These are phyloP conservation scores for Plemyria rubiginata DNA, from an alignment of 2,888 invertebrate genomes.

Conservation along the genomic window DNA sequence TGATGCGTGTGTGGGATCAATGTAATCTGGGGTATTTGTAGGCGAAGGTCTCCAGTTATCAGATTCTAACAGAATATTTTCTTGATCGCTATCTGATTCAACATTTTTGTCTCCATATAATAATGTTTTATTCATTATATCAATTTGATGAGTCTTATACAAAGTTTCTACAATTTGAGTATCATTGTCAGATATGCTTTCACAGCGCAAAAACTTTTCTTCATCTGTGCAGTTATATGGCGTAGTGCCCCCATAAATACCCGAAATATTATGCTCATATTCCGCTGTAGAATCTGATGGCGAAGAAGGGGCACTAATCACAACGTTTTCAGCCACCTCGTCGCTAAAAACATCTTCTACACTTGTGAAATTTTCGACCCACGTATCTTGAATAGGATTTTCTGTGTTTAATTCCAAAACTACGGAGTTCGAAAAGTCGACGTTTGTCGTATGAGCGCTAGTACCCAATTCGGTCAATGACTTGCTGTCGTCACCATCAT, in stretches of 20 bases:
- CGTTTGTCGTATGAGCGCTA: slow-evolving; percentile 34
- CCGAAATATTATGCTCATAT: slow-evolving; percentile 48
- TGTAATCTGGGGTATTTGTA: slow-evolving; percentile 39
- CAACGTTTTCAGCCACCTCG: slow-evolving; percentile 70
- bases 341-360: slow-evolving; percentile 78
- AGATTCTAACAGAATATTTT: slow-evolving; percentile 58
- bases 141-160: slow-evolving; percentile 70
- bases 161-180: slow-evolving; percentile 67
- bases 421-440: slow-evolving; percentile 50
- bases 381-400: slow-evolving; percentile 60
- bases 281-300: slow-evolving; percentile 53
- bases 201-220: slow-evolving; percentile 65
- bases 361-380: slow-evolving; percentile 78
- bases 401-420: slow-evolving; percentile 51
- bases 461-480: slow-evolving; percentile 19
- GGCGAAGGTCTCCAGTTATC: slow-evolving; percentile 45
- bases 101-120: slow-evolving; percentile 35
- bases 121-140: slow-evolving; percentile 70
- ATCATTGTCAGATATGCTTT: slow-evolving; percentile 63
- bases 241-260: slow-evolving; percentile 45
- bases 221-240: slow-evolving; percentile 57
- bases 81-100: slow-evolving; percentile 50
- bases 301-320: slow-evolving; percentile 57
- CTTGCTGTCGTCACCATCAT: slow-evolving; percentile 33
- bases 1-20: slow-evolving; percentile 39